Conservation (phyloP, 2,113 vertebrate species). For the human region DNA sequence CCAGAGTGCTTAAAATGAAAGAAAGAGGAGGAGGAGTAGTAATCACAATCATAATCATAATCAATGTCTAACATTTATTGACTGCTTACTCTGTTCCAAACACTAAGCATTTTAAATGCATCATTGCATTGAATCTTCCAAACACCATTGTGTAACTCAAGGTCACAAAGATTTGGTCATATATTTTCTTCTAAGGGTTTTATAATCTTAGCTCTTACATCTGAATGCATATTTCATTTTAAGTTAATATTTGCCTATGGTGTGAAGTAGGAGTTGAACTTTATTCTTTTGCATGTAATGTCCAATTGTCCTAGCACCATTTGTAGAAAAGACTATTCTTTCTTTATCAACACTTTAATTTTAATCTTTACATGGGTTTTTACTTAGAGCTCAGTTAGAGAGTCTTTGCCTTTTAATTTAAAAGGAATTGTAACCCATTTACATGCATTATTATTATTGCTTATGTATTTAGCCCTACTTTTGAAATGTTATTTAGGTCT, state of each 20-base stretch:
- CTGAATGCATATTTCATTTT: background rate
- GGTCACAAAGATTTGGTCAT: background rate
- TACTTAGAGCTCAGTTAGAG: background rate
- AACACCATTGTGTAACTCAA: background rate
- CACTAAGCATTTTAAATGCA: background rate
- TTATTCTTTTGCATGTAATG: background rate
- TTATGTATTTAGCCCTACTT: background rate
- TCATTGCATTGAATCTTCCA: background rate
- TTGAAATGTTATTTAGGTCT: slow-evolving; percentile 19
- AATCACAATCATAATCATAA: background rate
- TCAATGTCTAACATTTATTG: background rate
- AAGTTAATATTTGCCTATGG: background rate
- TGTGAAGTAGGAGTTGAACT: background rate
- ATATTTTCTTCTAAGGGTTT: background rate
- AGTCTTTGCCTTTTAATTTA: slow-evolving; percentile 22
- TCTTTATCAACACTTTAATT: background rate
- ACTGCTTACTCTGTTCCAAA: background rate
- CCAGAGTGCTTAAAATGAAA: no score
- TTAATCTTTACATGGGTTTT: background rate
- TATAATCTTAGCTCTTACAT: background rate
- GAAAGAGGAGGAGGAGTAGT: background rate
- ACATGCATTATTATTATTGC: background rate
- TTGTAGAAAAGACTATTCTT: background rate
- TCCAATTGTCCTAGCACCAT: background rate
- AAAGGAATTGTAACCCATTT: background rate